Conservation (phyloP, 1,140 invertebrate genomes). For the Lordiphosa stackelbergi region DNA sequence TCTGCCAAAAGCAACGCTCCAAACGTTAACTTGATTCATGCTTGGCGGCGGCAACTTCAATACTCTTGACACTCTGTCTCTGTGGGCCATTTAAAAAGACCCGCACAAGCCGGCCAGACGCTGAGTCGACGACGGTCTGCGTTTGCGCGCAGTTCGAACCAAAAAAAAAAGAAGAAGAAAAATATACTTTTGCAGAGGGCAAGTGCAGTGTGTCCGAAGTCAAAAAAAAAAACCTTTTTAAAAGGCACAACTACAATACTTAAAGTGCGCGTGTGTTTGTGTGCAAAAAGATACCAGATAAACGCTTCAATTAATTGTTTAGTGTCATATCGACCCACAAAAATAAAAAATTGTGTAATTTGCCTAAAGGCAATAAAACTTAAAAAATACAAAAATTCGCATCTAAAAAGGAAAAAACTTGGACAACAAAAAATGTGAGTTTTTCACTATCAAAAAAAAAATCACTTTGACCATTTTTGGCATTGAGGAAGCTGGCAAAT, state of each 20-base stretch:
- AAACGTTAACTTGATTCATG: not conserved
- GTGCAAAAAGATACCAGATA: slow-evolving; percentile 15
- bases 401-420: slow-evolving; percentile 53
- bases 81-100: slow-evolving; percentile 52
- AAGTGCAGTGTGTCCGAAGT: slow-evolving; percentile 7
- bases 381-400: slow-evolving; percentile 22
- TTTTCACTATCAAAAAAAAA: slow-evolving; percentile 25
- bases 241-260: slow-evolving; percentile 1
- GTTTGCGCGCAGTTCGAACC: slow-evolving; percentile 69
- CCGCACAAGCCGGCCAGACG: slow-evolving; percentile 38
- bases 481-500: slow-evolving; percentile 51
- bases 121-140: slow-evolving; percentile 66
- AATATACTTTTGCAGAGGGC: slow-evolving; percentile 35
- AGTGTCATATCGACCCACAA: slow-evolving; percentile 6
- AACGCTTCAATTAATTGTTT: slow-evolving; percentile 10
- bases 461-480: slow-evolving; percentile 38
- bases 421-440: slow-evolving; percentile 48
- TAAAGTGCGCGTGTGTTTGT: slow-evolving; percentile 17
- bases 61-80: slow-evolving; percentile 1
- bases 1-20: not conserved
- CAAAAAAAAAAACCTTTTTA: slow-evolving; percentile 1
- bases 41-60: slow-evolving; percentile 6
- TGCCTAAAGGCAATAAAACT: slow-evolving; percentile 11
- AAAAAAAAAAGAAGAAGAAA: slow-evolving; percentile 27
- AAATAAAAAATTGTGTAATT: slow-evolving; percentile 24